These are phyloP conservation scores for Andrena haemorrhoa DNA, from an alignment of 2,888 invertebrate genomes.

Conservation along the genomic window DNA sequence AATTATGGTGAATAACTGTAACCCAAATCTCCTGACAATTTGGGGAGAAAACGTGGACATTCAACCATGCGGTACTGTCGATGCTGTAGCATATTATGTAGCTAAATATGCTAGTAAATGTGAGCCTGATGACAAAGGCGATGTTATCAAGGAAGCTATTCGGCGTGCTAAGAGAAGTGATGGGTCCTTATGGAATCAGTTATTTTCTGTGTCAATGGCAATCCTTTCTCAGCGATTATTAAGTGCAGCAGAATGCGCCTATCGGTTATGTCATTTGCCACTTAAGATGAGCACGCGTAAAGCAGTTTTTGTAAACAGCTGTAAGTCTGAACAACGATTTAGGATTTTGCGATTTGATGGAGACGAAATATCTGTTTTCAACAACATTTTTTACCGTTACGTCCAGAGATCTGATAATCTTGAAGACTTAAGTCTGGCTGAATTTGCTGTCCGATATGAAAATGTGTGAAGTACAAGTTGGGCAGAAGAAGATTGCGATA, in stretches of 20 bases:
- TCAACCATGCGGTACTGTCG: conserved; percentile 9
- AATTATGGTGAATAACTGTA: not conserved
- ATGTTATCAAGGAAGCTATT: not conserved
- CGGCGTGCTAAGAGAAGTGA: too few relatives aligned
- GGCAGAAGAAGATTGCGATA: not conserved
- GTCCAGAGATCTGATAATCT: not conserved
- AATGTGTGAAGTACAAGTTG: not conserved
- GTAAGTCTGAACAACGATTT: not conserved
- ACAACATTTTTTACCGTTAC: not conserved
- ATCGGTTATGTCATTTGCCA: not conserved
- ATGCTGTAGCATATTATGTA: not conserved
- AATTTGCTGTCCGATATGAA: not conserved
- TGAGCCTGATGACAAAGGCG: not conserved
- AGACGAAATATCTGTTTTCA: too few relatives aligned
- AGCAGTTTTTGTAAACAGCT: not conserved
- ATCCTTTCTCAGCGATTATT: not conserved
- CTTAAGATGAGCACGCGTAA: not conserved
- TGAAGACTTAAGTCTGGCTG: not conserved
- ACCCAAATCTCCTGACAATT: not conserved
- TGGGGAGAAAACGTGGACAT: conserved; percentile 8
- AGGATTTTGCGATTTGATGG: not conserved
- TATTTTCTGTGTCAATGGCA: not conserved
- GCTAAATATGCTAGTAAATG: conserved; percentile 1
- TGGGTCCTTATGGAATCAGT: not conserved
- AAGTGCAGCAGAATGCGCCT: not conserved